Evolutionary conservation across 2,113 vertebrate genomes (phyloP).

Genomic region (Peromyscus leucopus): DNA sequence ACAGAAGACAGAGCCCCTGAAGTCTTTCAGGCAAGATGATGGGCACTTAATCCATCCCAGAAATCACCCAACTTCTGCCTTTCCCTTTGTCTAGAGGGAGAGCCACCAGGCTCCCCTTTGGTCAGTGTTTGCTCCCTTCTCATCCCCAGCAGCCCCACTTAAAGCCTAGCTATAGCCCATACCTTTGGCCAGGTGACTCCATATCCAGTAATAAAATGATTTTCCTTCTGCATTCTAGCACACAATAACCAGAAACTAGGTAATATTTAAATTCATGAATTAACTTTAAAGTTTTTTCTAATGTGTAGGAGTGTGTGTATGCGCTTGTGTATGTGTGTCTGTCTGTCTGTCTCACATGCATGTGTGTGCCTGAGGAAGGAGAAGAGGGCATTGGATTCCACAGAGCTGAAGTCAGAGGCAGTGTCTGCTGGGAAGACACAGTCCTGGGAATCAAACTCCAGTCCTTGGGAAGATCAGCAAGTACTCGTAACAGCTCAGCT

Average conservation of each 20-base stretch:
- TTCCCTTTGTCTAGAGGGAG: not conserved
- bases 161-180: not conserved
- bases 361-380: not conserved
- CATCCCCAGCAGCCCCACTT: not conserved
- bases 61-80: not conserved
- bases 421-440: not conserved
- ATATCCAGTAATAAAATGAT: not conserved
- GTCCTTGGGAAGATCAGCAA: not conserved
- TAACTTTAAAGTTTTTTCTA: not conserved
- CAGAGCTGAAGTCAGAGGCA: not conserved
- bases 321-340: not conserved
- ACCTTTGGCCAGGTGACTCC: too few relatives aligned
- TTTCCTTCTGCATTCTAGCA: not conserved
- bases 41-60: not conserved
- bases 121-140: not conserved
- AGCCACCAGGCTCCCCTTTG: not conserved
- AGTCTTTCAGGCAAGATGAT: not conserved
- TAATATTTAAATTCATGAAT: slow-evolving; percentile 15
- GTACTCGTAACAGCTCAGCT: too few relatives aligned
- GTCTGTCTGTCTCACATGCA: not conserved
- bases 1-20: not conserved
- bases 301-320: not conserved
- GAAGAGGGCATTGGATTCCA: not conserved
- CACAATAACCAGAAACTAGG: not conserved
- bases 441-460: not conserved